Conservation (phyloP, 1,140 invertebrate genomes). For the Muscidifurax raptorellus region DNA sequence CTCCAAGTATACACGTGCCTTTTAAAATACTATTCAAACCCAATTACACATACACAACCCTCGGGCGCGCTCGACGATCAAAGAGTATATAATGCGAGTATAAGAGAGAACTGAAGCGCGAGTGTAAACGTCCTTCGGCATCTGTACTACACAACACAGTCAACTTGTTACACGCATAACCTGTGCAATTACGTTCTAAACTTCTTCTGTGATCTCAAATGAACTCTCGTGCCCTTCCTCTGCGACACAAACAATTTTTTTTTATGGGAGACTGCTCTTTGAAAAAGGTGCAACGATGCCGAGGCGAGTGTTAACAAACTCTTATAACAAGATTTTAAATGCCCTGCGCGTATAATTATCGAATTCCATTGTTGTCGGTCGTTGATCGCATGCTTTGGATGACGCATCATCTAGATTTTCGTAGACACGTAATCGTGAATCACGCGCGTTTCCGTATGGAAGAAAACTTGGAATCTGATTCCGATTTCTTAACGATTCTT, state of each 20-base stretch:
- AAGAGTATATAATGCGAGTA: not conserved
- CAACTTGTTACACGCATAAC: not conserved
- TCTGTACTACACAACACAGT: not conserved
- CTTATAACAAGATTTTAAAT: not conserved
- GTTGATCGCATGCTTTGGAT: too few relatives aligned
- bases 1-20: too few relatives aligned
- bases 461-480: too few relatives aligned
- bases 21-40: too few relatives aligned
- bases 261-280: constrained; percentile 32
- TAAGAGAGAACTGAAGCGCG: not conserved
- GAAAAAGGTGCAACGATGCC: not conserved
- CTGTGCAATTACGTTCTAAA: not conserved
- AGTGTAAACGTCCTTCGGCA: not conserved
- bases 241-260: not conserved
- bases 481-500: too few relatives aligned
- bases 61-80: too few relatives aligned
- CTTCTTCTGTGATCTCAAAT: not conserved
- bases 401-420: too few relatives aligned
- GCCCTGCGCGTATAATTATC: not conserved
- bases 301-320: not conserved
- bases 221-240: not conserved
- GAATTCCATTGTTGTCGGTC: not conserved
- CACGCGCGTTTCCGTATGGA: too few relatives aligned
- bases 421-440: too few relatives aligned
- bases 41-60: too few relatives aligned